phyloP scores from a whole-genome alignment of 2,888 invertebrate genomes.

The Bellardia bayeri region DNA sequence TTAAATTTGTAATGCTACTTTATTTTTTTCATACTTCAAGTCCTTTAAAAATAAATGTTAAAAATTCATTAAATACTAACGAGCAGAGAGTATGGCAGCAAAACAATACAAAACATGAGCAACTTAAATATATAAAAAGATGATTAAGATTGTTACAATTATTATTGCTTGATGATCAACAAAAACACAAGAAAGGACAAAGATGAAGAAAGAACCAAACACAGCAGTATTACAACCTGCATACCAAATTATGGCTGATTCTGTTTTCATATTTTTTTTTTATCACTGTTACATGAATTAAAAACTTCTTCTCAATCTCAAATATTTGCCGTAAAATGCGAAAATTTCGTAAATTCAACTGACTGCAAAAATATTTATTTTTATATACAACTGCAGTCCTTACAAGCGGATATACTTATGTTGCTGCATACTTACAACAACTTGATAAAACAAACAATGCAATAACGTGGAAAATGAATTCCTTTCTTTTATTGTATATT shows the following conservation, averaged over 20 bases:
- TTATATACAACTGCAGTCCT: neutral
- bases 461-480: slow-evolving; percentile 12
- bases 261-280: slow-evolving; percentile 7
- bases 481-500: neutral
- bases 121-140: slow-evolving; percentile 19
- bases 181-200: slow-evolving; percentile 35
- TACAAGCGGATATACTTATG: slow-evolving; percentile 15
- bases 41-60: slow-evolving; percentile 47
- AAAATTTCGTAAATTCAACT: slow-evolving; percentile 43
- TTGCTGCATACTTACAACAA: neutral
- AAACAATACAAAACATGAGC: slow-evolving; percentile 1
- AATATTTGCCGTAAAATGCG: slow-evolving; percentile 52
- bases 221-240: slow-evolving; percentile 44
- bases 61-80: slow-evolving; percentile 55
- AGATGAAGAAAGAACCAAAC: neutral
- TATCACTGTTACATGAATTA: slow-evolving; percentile 37
- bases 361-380: slow-evolving; percentile 30
- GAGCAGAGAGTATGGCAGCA: neutral
- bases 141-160: slow-evolving; percentile 51
- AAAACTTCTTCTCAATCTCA: slow-evolving; percentile 35
- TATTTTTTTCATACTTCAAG: slow-evolving; percentile 15
- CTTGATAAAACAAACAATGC: slow-evolving; percentile 15
- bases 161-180: slow-evolving; percentile 32
- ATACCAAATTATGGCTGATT: slow-evolving; percentile 43
- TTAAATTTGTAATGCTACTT: slow-evolving; percentile 41